phyloP scores from a whole-genome alignment of 2,888 invertebrate species.

The Tubiluchus corallicola region DNA sequence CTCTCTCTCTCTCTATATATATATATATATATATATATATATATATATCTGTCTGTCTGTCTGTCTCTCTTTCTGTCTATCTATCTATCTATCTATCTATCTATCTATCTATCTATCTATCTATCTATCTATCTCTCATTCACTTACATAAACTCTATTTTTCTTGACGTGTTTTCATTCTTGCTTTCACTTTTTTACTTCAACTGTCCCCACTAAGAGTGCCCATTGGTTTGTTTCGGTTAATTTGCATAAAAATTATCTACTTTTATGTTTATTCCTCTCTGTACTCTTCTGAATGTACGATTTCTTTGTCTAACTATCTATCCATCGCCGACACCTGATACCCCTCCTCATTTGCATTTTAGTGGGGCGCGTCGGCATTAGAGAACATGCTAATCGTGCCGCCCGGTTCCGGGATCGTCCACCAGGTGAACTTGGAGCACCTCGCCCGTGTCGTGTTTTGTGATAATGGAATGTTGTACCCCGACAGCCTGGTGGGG shows the following conservation, averaged over 20 bases:
- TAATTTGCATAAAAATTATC: constrained; percentile 2
- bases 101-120: no score
- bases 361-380: constrained; percentile 84
- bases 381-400: constrained; percentile 91
- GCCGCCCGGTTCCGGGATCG: constrained; percentile 93
- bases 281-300: not conserved
- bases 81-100: no score
- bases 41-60: no score
- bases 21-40: no score
- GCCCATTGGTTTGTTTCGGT: no score
- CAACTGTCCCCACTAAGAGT: no score
- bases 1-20: no score
- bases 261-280: constrained; percentile 5
- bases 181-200: no score
- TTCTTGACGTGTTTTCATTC: no score
- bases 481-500: constrained; percentile 83
- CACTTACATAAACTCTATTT: no score
- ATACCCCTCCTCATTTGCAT: constrained; percentile 11
- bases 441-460: constrained; percentile 82
- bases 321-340: not conserved
- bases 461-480: constrained; percentile 38
- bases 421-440: constrained; percentile 94
- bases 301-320: constrained; percentile 21
- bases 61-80: no score
- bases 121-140: no score